Evolutionary conservation across 1,140 invertebrate species (phyloP).

Genomic region (Subanguina moxae): DNA sequence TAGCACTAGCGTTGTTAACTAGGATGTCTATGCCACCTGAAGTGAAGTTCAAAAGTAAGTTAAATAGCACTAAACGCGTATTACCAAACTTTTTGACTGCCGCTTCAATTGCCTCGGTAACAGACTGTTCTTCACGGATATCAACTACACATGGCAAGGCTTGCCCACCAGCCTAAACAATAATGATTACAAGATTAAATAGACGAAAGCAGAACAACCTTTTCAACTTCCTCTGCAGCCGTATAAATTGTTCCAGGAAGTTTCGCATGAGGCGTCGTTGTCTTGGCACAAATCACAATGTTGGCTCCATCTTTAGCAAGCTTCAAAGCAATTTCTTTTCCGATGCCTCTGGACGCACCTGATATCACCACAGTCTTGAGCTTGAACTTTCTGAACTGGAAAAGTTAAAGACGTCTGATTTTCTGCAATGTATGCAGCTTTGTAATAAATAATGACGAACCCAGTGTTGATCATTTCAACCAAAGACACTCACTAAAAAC

Average conservation of each 20-base stretch:
- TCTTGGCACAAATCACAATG: slow-evolving; percentile 58
- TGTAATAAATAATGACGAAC: too few relatives aligned
- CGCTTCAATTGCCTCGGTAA: slow-evolving; percentile 77
- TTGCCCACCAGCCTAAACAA: slow-evolving; percentile 76
- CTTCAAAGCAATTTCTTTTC: slow-evolving; percentile 85
- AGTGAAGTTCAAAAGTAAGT: too few relatives aligned
- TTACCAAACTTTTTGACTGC: slow-evolving; percentile 79
- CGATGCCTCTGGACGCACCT: slow-evolving; percentile 94
- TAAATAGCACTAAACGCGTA: too few relatives aligned
- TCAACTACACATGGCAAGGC: slow-evolving; percentile 88
- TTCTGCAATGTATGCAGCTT: too few relatives aligned
- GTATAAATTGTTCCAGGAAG: slow-evolving; percentile 93
- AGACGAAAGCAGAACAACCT: slow-evolving; percentile 3
- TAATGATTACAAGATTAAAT: too few relatives aligned
- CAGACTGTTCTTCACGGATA: slow-evolving; percentile 78
- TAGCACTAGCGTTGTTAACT: slow-evolving; percentile 75
- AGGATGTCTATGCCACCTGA: slow-evolving; percentile 78
- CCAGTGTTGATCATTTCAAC: too few relatives aligned
- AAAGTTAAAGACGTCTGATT: background rate
- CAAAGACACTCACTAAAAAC: too few relatives aligned
- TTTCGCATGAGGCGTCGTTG: slow-evolving; percentile 74
- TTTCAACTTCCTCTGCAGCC: slow-evolving; percentile 86
- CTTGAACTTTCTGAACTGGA: slow-evolving; percentile 70
- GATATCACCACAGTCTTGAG: slow-evolving; percentile 89
- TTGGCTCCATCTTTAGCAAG: slow-evolving; percentile 72